These are phyloP conservation scores for Phalacrocorax aristotelis DNA, from an alignment of 2,113 vertebrate genomes.

Conservation along the genomic window DNA sequence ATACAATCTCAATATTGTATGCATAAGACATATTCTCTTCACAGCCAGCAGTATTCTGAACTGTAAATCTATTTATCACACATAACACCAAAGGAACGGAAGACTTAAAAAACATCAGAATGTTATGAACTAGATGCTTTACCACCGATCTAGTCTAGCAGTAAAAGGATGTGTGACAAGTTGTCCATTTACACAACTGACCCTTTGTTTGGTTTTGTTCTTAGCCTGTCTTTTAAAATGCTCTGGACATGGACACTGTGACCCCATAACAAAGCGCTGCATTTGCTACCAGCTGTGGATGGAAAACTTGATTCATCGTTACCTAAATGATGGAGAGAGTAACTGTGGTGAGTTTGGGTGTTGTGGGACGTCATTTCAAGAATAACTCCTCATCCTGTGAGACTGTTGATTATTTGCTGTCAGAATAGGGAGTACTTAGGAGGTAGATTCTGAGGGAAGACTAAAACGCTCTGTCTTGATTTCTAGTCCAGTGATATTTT, in stretches of 20 bases:
- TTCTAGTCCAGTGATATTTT: not conserved
- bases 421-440: not conserved
- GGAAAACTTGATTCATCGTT: slow-evolving; percentile 83
- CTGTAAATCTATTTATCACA: not conserved
- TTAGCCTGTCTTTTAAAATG: slow-evolving; percentile 86
- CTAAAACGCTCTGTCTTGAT: not conserved
- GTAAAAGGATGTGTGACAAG: not conserved
- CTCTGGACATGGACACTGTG: slow-evolving; percentile 87
- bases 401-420: not conserved
- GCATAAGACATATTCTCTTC: not conserved
- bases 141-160: not conserved
- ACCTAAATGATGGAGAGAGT: slow-evolving; percentile 83
- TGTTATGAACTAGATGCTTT: not conserved
- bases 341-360: slow-evolving; percentile 82
- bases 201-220: not conserved
- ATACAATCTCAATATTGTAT: not conserved
- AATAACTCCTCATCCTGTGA: not conserved
- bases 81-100: not conserved
- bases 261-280: slow-evolving; percentile 87
- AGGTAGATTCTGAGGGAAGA: not conserved
- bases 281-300: slow-evolving; percentile 90
- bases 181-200: not conserved
- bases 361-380: not conserved
- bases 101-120: not conserved
- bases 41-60: not conserved